These are phyloP conservation scores for Salticus scenicus DNA, from an alignment of 2,888 invertebrate species.

Conservation along the genomic window DNA sequence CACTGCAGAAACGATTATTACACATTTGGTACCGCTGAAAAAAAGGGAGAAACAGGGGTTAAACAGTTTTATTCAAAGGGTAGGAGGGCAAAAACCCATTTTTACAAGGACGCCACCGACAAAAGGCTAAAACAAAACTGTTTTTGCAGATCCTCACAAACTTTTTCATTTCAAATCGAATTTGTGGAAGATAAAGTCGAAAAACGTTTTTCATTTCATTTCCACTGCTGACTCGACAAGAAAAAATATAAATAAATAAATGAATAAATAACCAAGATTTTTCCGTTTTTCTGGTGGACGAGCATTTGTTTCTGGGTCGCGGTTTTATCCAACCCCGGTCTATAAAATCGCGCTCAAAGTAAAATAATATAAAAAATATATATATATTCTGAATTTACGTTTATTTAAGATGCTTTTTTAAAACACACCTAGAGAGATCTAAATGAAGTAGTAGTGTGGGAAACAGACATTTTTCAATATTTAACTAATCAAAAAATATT, in stretches of 20 bases:
- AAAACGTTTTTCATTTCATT: slow-evolving; percentile 38
- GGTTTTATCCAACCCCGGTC: not conserved
- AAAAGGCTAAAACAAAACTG: slow-evolving; percentile 5
- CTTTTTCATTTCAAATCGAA: slow-evolving; percentile 14
- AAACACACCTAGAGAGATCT: no score
- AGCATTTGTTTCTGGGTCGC: slow-evolving; percentile 42
- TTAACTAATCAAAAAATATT: no score
- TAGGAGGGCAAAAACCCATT: no score
- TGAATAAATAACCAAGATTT: slow-evolving; percentile 20
- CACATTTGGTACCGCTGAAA: not conserved
- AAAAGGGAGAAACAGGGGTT: not conserved
- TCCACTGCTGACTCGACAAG: slow-evolving; percentile 27
- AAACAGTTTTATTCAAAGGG: no score
- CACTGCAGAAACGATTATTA: not conserved
- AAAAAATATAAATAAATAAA: slow-evolving; percentile 48
- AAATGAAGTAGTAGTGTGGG: no score
- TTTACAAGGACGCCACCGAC: no score
- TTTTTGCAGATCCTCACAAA: slow-evolving; percentile 7
- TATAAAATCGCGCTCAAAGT: no score
- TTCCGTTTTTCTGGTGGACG: not conserved
- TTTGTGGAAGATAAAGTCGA: slow-evolving; percentile 16
- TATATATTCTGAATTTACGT: no score
- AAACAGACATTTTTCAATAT: no score
- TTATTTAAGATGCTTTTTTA: no score
- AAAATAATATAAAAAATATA: no score